A percentile compares a stretch with the other conserved stretches of the same genome.
Conservation (phyloP, 2,888 invertebrate genomes). For the Muschampia plurimacula region DNA sequence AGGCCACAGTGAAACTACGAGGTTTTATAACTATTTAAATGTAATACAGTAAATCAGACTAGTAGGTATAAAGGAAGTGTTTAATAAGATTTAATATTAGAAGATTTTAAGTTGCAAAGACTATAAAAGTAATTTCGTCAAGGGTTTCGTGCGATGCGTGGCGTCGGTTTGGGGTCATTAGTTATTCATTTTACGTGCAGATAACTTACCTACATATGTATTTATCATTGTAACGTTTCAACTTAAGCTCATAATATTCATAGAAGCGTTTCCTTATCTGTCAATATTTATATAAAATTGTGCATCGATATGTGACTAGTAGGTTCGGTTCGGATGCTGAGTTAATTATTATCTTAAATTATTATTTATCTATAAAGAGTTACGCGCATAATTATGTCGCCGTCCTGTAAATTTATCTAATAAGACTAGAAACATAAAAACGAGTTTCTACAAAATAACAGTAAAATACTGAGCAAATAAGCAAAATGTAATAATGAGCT, state of each 20-base stretch:
- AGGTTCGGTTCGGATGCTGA: conserved; percentile 64
- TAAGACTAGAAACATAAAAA: conserved; percentile 68
- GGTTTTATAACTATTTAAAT: not conserved
- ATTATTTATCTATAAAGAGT: conserved; percentile 56
- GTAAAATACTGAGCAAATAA: conserved; percentile 73
- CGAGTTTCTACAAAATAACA: conserved; percentile 64
- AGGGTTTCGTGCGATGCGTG: not conserved
- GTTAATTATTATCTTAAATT: conserved; percentile 55
- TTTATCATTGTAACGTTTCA: conserved; percentile 45
- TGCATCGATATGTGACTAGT: conserved; percentile 73
- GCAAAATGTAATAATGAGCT: conserved; percentile 73
- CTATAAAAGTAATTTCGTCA: conserved; percentile 21
- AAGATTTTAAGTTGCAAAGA: not conserved
- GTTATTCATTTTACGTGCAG: conserved; percentile 3
- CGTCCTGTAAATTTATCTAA: conserved; percentile 60
- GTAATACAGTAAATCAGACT: too few species aligned
- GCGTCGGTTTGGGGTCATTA: conserved; percentile 7
- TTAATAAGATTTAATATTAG: not conserved
- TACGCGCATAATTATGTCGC: conserved; percentile 41
- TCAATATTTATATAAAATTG: conserved; percentile 59
- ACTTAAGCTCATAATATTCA: conserved; percentile 51
- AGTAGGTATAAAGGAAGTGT: not conserved
- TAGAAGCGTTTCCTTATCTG: conserved; percentile 51
- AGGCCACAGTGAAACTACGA: conserved; percentile 19
- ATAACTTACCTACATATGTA: not conserved